Evolutionary conservation across 1,140 invertebrate species (phyloP), one percentile per base, ranked within the genome.

Genomic region (Oedothorax gibbosus): DNA sequence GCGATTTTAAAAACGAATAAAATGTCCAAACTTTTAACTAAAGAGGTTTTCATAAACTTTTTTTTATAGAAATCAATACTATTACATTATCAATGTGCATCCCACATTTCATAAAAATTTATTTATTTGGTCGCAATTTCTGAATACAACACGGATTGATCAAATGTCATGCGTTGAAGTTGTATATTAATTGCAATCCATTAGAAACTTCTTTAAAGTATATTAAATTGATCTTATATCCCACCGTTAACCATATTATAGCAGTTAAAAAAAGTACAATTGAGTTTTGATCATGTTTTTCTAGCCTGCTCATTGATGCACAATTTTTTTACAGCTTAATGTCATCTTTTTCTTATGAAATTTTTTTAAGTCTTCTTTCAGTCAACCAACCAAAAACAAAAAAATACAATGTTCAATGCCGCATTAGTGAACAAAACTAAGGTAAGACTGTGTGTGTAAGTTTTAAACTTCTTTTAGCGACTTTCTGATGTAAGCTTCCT

Each of bases 361-460:
- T 18, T 56, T 81, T 71, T 71, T 68, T 77, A n/a, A 6, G 51
- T 66, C 66, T 69, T 80, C 78, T 54, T 82, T 82, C 69, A 82
- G 53, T 60, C 78, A 71, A 81, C 65, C 65, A 81, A 73, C 68
- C 57, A 73, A 84, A 84, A 81, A 73, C 68, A 35, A 73, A 84
- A 84, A 84, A 84, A 84, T 73, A 50, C 62, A 76, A 75, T 84
- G 81, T 84, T 84, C 69, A 75, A 35, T 76, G 62, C 81, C 72
- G 71, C 81, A 76, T 84, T 76, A 84, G 62, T 12, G 64, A 84
- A 76, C 68, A 66, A 84, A 84, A 84, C 81, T 84, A 84, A 84
- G 71, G 81, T 84, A 84, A 84, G 81, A 57, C 75, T 75, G 71
- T 75, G 81, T 72, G 53, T 84, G 62, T 69, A 82, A 82, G 69